Conservation (phyloP, 2,888 invertebrate species). For the Drosophila imparisetae region DNA sequence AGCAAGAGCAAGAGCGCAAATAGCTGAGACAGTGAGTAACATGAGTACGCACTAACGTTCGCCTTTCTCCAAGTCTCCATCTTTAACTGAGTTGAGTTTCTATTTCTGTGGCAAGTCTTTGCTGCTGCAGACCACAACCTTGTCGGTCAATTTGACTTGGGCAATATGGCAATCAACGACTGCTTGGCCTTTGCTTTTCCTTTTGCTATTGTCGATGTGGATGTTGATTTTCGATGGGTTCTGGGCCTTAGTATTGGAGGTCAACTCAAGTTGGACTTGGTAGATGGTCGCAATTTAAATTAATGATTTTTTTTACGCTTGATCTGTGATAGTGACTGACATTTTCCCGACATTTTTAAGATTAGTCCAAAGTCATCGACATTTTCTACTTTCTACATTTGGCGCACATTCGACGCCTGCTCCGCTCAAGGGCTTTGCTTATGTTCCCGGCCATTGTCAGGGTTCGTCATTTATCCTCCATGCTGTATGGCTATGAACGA, state of each 20-base stretch:
- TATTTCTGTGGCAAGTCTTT: slow-evolving; percentile 3
- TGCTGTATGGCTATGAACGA: slow-evolving; percentile 56
- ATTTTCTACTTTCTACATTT: slow-evolving; percentile 73
- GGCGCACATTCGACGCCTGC: slow-evolving; percentile 41
- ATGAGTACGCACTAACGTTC: slow-evolving; percentile 54
- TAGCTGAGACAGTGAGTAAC: slow-evolving; percentile 26
- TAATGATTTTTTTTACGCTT: slow-evolving; percentile 82
- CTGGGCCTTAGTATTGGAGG: slow-evolving; percentile 51
- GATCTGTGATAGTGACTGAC: slow-evolving; percentile 80
- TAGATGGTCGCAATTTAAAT: slow-evolving; percentile 82
- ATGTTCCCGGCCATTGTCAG: slow-evolving; percentile 16
- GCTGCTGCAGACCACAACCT: slow-evolving; percentile 38
- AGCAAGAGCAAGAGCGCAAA: slow-evolving; percentile 1
- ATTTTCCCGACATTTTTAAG: slow-evolving; percentile 74
- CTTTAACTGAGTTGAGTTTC: slow-evolving; percentile 9
- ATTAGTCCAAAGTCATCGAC: slow-evolving; percentile 76
- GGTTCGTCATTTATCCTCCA: slow-evolving; percentile 63
- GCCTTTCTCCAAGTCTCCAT: slow-evolving; percentile 60
- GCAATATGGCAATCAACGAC: slow-evolving; percentile 65
- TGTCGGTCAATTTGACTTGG: slow-evolving; percentile 63
- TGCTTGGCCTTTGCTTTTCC: slow-evolving; percentile 44
- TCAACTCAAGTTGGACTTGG: slow-evolving; percentile 45
- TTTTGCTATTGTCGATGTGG: slow-evolving; percentile 36
- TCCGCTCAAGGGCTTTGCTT: slow-evolving; percentile 13
- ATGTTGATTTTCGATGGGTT: slow-evolving; percentile 49